Evolutionary conservation across 2,113 vertebrate genomes (phyloP).

Genomic region (Brachyistius frenatus): DNA sequence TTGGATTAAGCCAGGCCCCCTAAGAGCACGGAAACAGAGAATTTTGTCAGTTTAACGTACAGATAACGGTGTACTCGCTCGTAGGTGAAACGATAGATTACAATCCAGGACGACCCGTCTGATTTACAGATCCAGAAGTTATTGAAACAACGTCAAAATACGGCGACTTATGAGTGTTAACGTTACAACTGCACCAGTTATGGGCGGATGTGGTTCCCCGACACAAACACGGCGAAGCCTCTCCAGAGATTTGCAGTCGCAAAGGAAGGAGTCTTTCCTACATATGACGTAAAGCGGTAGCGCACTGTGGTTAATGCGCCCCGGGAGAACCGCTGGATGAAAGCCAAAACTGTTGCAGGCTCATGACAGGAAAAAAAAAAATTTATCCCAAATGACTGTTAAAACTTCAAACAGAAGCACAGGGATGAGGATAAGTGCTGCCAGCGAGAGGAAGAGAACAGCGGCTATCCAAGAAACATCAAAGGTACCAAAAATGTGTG

Average conservation of each 20-base stretch:
- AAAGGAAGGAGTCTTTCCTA: background rate
- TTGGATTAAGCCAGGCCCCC: no score
- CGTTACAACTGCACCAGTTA: background rate
- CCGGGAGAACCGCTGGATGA: background rate
- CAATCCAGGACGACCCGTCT: no score
- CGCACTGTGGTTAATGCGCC: no score
- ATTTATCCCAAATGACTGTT: slow-evolving; percentile 40
- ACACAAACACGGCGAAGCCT: background rate
- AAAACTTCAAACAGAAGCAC: slow-evolving; percentile 50
- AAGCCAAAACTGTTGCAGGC: slow-evolving; percentile 19
- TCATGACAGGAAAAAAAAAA: background rate
- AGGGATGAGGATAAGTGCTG: slow-evolving; percentile 15
- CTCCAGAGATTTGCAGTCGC: background rate
- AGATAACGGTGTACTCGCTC: no score
- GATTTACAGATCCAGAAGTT: no score
- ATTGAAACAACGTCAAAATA: no score
- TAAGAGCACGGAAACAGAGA: no score
- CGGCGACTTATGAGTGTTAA: no score
- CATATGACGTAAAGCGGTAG: background rate
- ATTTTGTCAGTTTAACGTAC: no score
- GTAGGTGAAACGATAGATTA: no score
- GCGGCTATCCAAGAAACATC: slow-evolving; percentile 27
- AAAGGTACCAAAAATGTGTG: slow-evolving; percentile 20
- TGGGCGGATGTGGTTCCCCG: background rate
- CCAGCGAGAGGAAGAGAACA: slow-evolving; percentile 28